A percentile compares a stretch with the other conserved stretches of the same genome.
Conservation (phyloP, 1,140 invertebrate species). For the Drosophila sulfurigaster region DNA sequence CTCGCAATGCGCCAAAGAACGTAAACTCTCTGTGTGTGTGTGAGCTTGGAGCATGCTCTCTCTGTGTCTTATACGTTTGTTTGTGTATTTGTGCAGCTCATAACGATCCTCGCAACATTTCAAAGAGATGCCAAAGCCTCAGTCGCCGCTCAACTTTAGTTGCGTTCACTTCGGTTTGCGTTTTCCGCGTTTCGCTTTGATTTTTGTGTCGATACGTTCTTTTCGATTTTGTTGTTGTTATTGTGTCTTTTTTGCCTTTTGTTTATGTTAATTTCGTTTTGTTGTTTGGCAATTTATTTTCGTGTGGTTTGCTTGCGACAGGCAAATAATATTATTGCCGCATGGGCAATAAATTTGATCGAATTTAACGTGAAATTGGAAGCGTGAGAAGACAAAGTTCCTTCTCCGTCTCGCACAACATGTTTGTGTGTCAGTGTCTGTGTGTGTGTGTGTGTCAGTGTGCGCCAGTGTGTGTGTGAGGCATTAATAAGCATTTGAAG, state of each 20-base stretch:
- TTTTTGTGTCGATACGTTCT: constrained; percentile 21
- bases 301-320: constrained; percentile 15
- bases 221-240: constrained; percentile 31
- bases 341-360: constrained; percentile 66
- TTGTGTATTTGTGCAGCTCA: constrained; percentile 15
- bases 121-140: constrained; percentile 10
- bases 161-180: constrained; percentile 35
- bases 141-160: constrained; percentile 58
- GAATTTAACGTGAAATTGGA: constrained; percentile 63
- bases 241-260: constrained; percentile 35
- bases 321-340: constrained; percentile 49
- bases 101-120: constrained; percentile 17
- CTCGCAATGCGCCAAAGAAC: constrained; percentile 10
- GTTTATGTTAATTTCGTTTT: constrained; percentile 75
- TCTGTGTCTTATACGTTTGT: background rate
- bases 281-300: constrained; percentile 61
- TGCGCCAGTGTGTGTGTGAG: constrained; percentile 29
- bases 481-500: constrained; percentile 73
- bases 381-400: constrained; percentile 68
- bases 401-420: constrained; percentile 23
- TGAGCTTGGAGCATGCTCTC: background rate
- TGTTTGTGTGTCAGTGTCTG: constrained; percentile 15
- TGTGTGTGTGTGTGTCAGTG: constrained; percentile 21
- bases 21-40: background rate
- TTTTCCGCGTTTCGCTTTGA: background rate